Conservation (phyloP, 2,797 vertebrate species). For the Carduelis carduelis region DNA sequence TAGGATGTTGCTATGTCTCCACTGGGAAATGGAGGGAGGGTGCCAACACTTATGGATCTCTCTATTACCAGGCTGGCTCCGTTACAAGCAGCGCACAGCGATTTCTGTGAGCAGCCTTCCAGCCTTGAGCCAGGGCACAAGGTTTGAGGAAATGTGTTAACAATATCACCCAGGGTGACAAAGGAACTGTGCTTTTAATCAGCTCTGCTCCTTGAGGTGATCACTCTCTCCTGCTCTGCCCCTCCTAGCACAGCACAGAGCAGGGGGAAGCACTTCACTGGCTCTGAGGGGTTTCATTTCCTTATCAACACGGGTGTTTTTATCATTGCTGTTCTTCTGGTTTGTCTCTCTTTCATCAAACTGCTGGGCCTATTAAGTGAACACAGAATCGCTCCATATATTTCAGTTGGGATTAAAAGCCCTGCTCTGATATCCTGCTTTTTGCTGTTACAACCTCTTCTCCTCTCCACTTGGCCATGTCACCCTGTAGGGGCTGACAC, state of each 20-base stretch:
- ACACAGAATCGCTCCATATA: background rate
- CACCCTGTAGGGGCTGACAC: background rate
- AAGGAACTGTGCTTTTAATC: background rate
- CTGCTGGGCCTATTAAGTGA: background rate
- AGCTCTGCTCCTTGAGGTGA: constrained; percentile 17
- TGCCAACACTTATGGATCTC: background rate
- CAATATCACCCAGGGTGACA: background rate
- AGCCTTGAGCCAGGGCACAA: background rate
- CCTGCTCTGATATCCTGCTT: background rate
- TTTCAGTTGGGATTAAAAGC: background rate
- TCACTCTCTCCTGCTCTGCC: background rate
- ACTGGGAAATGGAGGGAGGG: background rate
- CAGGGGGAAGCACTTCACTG: background rate
- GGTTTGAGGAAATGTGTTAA: background rate
- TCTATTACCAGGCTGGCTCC: background rate
- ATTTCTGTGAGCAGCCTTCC: background rate
- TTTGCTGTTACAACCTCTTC: background rate
- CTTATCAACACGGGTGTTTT: background rate
- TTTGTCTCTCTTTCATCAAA: constrained; percentile 17
- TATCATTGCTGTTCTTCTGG: background rate
- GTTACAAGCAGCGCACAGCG: background rate
- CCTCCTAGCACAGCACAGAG: background rate
- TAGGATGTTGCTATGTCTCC: background rate
- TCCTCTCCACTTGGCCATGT: background rate
- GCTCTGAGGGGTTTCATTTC: background rate